Percentiles rank a stretch among this genome's conserved stretches.
Evolutionary conservation across 2,113 vertebrate genomes (phyloP).

Genomic region (Hippocampus barbouri): DNA sequence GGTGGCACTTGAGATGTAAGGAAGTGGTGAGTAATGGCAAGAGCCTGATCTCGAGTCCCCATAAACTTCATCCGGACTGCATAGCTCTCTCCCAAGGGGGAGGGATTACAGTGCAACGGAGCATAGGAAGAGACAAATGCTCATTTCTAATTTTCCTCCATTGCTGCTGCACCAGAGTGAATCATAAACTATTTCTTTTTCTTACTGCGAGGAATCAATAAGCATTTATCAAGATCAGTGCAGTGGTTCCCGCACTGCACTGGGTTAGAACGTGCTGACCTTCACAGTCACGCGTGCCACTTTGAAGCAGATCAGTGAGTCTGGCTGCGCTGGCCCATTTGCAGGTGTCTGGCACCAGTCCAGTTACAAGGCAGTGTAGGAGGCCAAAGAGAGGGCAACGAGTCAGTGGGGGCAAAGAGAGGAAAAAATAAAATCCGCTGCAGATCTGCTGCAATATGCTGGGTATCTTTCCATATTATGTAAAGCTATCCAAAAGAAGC

Average conservation of each 20-base stretch:
- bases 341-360: conserved; percentile 24
- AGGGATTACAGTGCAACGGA: conserved; percentile 19
- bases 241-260: background rate
- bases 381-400: conserved; percentile 34
- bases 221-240: conserved; percentile 6
- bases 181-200: conserved; percentile 4
- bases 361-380: conserved; percentile 9
- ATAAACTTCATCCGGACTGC: conserved; percentile 15
- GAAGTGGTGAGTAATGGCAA: conserved; percentile 5
- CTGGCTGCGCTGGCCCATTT: conserved; percentile 17
- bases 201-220: background rate
- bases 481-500: background rate
- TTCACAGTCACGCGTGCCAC: conserved; percentile 16
- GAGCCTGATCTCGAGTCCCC: conserved; percentile 11
- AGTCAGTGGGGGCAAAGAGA: conserved; percentile 33
- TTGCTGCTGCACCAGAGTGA: background rate
- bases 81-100: background rate
- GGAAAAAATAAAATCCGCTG: conserved; percentile 53
- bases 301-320: conserved; percentile 22
- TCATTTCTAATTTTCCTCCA: conserved; percentile 17
- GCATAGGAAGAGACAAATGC: conserved; percentile 1
- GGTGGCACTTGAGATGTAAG: background rate
- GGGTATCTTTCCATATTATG: background rate
- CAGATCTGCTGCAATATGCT: background rate
- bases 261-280: conserved; percentile 26